Evolutionary conservation across 2,113 vertebrate genomes (phyloP).

Genomic region (Misgurnus mizolepis): DNA sequence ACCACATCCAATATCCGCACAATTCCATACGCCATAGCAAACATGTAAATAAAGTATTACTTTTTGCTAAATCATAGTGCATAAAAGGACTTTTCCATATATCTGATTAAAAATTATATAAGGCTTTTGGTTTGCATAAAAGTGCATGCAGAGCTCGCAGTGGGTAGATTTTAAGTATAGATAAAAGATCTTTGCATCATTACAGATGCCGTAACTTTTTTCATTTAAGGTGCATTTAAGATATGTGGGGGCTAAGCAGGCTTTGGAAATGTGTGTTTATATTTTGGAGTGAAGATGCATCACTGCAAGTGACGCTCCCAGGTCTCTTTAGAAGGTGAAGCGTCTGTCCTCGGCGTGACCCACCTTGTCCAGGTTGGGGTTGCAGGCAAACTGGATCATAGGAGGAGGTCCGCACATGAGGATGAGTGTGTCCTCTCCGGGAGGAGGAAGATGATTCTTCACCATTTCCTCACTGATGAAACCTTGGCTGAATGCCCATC

Average conservation of each 20-base stretch:
- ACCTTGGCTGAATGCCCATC: slow-evolving; percentile 91
- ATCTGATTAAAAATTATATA: too few species aligned
- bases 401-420: slow-evolving; percentile 96
- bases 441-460: slow-evolving; percentile 80
- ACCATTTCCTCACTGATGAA: slow-evolving; percentile 94
- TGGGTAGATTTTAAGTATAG: too few species aligned
- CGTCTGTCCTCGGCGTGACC: slow-evolving; percentile 78
- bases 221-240: neutral
- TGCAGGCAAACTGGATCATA: slow-evolving; percentile 96
- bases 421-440: slow-evolving; percentile 81
- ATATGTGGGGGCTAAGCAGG: neutral
- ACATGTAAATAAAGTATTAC: too few species aligned
- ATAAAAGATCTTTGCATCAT: too few species aligned
- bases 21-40: too few species aligned
- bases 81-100: too few species aligned
- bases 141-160: too few species aligned
- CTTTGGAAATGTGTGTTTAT: neutral
- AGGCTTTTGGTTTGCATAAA: too few species aligned
- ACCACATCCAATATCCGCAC: too few species aligned
- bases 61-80: too few species aligned
- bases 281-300: neutral
- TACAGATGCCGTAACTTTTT: neutral
- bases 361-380: slow-evolving; percentile 91
- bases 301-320: neutral
- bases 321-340: slow-evolving; percentile 80